These are phyloP conservation scores for Pimpla rufipes DNA, from an alignment of 2,888 invertebrate species.

Conservation along the genomic window DNA sequence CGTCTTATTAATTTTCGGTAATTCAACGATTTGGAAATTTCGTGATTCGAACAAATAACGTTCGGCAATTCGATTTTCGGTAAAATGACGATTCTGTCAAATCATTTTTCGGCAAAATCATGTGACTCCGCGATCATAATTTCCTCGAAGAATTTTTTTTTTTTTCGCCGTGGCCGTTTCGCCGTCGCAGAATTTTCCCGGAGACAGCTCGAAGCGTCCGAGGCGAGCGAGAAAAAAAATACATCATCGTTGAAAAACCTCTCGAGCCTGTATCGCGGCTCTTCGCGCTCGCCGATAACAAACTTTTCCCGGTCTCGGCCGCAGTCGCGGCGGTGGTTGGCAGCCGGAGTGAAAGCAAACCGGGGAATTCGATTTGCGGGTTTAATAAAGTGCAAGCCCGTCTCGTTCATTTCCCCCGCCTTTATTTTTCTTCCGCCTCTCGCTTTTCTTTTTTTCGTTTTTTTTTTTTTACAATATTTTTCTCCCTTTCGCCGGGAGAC, in stretches of 20 bases:
- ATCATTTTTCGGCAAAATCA: too few relatives aligned
- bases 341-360: slow-evolving; percentile 18
- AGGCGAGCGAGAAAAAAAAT: slow-evolving; percentile 2
- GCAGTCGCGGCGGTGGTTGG: neutral
- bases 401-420: slow-evolving; percentile 19
- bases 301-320: slow-evolving; percentile 19
- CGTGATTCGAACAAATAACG: too few relatives aligned
- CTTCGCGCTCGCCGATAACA: slow-evolving; percentile 13
- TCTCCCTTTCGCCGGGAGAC: neutral
- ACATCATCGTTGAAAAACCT: neutral
- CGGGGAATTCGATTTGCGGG: slow-evolving; percentile 52
- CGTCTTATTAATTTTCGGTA: too few relatives aligned
- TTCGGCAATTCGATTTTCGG: too few relatives aligned
- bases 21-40: too few relatives aligned
- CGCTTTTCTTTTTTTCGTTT: neutral
- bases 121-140: too few relatives aligned
- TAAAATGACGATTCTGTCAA: too few relatives aligned
- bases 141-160: too few relatives aligned
- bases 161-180: neutral
- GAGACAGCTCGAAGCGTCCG: neutral
- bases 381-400: slow-evolving; percentile 54
- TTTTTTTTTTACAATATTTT: neutral
- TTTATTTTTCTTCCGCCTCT: slow-evolving; percentile 1
- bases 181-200: neutral
- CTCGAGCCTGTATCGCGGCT: neutral